These are phyloP conservation scores for Daphoenositta chrysoptera DNA, from an alignment of 2,113 vertebrate genomes.

Conservation along the genomic window DNA sequence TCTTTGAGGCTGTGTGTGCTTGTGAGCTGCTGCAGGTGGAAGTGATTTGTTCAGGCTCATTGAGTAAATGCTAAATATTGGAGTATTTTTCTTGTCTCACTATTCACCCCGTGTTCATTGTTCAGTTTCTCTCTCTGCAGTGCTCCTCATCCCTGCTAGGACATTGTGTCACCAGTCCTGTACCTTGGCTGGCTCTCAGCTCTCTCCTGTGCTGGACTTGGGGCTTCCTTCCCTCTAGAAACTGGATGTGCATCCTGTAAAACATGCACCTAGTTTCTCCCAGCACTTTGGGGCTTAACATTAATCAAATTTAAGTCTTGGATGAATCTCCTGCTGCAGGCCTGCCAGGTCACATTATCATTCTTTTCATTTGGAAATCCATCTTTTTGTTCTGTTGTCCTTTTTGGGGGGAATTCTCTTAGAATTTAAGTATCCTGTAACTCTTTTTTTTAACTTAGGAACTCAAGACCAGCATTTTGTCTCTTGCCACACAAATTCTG, in stretches of 20 bases:
- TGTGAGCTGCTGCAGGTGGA: not conserved
- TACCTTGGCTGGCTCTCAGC: slow-evolving; percentile 70
- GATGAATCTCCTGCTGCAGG: slow-evolving; percentile 60
- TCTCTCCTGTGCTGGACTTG: slow-evolving; percentile 62
- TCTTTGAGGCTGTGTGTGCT: not conserved
- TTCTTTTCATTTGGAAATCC: slow-evolving; percentile 62
- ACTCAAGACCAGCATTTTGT: slow-evolving; percentile 92
- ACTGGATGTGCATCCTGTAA: slow-evolving; percentile 59
- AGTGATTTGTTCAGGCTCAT: not conserved
- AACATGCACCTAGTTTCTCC: slow-evolving; percentile 67
- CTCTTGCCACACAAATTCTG: slow-evolving; percentile 91
- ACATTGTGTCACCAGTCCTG: slow-evolving; percentile 69
- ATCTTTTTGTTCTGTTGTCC: slow-evolving; percentile 36
- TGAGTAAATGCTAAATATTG: slow-evolving; percentile 56
- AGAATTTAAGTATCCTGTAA: not conserved
- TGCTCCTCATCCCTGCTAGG: slow-evolving; percentile 68
- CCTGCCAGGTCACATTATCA: slow-evolving; percentile 66
- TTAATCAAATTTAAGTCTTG: slow-evolving; percentile 63
- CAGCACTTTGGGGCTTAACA: slow-evolving; percentile 58
- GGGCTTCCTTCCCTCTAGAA: slow-evolving; percentile 67
- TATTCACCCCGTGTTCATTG: slow-evolving; percentile 67
- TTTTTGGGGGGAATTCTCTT: not conserved
- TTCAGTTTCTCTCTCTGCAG: slow-evolving; percentile 77
- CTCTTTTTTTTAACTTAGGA: slow-evolving; percentile 77
- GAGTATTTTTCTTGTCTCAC: slow-evolving; percentile 40